These are phyloP conservation scores for Serripes groenlandicus DNA, from an alignment of 2,888 invertebrate genomes.

Conservation along the genomic window DNA sequence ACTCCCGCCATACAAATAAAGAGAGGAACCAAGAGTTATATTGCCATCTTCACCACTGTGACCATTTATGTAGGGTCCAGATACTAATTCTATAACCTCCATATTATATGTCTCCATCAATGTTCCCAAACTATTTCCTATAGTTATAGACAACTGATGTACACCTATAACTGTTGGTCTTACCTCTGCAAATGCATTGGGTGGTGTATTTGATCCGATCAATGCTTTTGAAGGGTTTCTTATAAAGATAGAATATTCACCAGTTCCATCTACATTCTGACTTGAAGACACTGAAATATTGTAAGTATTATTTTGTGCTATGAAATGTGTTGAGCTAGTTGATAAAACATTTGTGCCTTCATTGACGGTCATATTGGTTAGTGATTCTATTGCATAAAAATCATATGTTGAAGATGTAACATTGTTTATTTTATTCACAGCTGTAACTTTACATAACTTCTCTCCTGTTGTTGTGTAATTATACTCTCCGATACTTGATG, in stretches of 20 bases:
- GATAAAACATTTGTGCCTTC: slow-evolving; percentile 41
- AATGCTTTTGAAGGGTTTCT: background rate
- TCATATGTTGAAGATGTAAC: slow-evolving; percentile 27
- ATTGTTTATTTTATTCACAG: slow-evolving; percentile 48
- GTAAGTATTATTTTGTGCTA: slow-evolving; percentile 17
- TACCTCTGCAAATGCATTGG: background rate
- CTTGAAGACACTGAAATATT: slow-evolving; percentile 26
- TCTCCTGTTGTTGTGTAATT: slow-evolving; percentile 44
- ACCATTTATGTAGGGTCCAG: slow-evolving; percentile 49
- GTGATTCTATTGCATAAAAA: slow-evolving; percentile 63
- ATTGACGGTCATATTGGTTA: slow-evolving; percentile 51
- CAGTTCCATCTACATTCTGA: slow-evolving; percentile 34
- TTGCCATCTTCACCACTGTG: slow-evolving; percentile 43
- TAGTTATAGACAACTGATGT: slow-evolving; percentile 50
- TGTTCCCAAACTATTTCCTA: slow-evolving; percentile 59
- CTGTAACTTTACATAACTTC: slow-evolving; percentile 50
- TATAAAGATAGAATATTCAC: slow-evolving; percentile 25
- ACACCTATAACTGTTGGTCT: slow-evolving; percentile 25
- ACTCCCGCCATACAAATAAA: slow-evolving; percentile 47
- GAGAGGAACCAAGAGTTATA: slow-evolving; percentile 32
- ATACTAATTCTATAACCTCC: slow-evolving; percentile 58
- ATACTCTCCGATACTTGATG: slow-evolving; percentile 12
- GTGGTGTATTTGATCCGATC: background rate
- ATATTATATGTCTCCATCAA: slow-evolving; percentile 37
- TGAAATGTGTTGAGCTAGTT: slow-evolving; percentile 4